Evolutionary conservation across 2,888 invertebrate genomes (phyloP).

Genomic region (Chironomus tentans): DNA sequence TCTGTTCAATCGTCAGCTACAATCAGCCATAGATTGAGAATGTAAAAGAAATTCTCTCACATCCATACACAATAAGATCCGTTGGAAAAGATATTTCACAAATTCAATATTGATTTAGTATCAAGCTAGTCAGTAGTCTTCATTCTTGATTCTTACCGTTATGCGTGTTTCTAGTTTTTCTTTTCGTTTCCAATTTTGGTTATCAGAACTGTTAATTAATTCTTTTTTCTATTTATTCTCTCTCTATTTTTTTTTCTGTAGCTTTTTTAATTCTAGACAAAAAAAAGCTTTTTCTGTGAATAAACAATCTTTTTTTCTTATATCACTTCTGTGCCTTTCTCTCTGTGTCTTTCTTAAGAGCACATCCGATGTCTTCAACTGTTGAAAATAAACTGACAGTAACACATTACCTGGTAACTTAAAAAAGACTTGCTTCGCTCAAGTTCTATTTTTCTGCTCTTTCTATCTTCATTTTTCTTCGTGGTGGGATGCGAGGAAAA

Average conservation of each 20-base stretch:
- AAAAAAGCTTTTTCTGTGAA: neutral
- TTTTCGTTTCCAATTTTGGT: constrained; percentile 13
- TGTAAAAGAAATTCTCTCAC: too few species aligned
- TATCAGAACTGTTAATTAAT: neutral
- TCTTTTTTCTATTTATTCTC: neutral
- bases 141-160: constrained; percentile 21
- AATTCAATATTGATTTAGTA: constrained; percentile 19
- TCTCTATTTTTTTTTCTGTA: neutral
- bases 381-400: constrained; percentile 13
- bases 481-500: too few species aligned
- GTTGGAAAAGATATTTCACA: neutral
- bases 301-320: neutral
- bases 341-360: neutral
- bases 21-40: too few species aligned
- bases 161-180: constrained; percentile 15
- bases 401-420: neutral
- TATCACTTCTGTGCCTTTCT: neutral
- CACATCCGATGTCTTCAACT: constrained; percentile 17
- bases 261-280: neutral
- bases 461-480: neutral
- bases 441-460: constrained; percentile 27
- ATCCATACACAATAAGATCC: too few species aligned
- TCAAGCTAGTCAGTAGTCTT: neutral
- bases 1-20: neutral
- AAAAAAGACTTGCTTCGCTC: constrained; percentile 8